Percentiles rank a stretch among this genome's conserved stretches.
Evolutionary conservation across 2,797 vertebrate species (phyloP).

Genomic region (Cynodonichthys magdalenae): DNA sequence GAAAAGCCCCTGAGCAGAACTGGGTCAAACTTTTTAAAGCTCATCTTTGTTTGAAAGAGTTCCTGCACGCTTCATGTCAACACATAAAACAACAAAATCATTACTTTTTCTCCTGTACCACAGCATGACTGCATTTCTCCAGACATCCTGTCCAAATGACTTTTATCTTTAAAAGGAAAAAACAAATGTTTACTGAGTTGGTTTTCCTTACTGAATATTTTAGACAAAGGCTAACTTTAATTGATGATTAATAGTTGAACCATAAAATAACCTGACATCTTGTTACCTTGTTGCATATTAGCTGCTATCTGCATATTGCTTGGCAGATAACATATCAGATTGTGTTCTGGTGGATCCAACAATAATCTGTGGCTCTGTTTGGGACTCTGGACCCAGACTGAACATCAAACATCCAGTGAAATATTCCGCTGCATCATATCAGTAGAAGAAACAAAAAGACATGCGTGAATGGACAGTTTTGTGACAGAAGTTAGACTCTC

Average conservation of each 20-base stretch:
- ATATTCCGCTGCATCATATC: too few relatives aligned
- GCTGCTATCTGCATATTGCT: slow-evolving; percentile 19
- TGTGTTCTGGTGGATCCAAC: slow-evolving; percentile 12
- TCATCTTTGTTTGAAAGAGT: too few relatives aligned
- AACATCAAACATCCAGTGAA: too few relatives aligned
- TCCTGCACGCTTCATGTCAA: not conserved
- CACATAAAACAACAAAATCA: too few relatives aligned
- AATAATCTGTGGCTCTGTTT: slow-evolving; percentile 21
- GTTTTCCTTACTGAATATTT: slow-evolving; percentile 12
- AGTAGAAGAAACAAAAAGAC: too few relatives aligned
- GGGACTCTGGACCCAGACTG: slow-evolving; percentile 13
- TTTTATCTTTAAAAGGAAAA: too few relatives aligned
- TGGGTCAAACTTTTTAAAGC: not conserved
- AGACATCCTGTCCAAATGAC: not conserved
- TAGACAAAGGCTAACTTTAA: not conserved
- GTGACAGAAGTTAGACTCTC: too few relatives aligned
- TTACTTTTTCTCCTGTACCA: not conserved
- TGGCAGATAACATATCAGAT: slow-evolving; percentile 54
- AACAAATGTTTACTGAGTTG: not conserved
- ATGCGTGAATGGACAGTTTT: too few relatives aligned
- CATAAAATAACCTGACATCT: slow-evolving; percentile 3
- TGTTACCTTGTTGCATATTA: slow-evolving; percentile 40
- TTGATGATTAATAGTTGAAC: slow-evolving; percentile 12
- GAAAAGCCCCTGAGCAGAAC: too few relatives aligned
- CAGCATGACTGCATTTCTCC: not conserved